Percentiles rank a stretch among this genome's conserved stretches.
Evolutionary conservation across 2,113 vertebrate genomes (phyloP).

Genomic region (Calidris pugnax): DNA sequence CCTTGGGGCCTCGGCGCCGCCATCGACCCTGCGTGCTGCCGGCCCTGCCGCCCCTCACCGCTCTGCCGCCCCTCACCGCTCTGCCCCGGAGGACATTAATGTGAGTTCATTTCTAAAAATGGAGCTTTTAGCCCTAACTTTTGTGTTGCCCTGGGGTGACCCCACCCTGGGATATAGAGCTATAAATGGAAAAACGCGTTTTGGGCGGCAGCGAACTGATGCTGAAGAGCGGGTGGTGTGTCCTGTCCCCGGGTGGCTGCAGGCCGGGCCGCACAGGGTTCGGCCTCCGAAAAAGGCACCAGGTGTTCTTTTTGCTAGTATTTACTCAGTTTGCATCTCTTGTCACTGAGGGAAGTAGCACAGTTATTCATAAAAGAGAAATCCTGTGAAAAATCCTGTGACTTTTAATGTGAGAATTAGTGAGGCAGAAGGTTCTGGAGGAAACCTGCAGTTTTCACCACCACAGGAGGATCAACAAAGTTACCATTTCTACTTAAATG

Average conservation of each 20-base stretch:
- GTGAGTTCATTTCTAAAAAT: too few relatives aligned
- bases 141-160: not conserved
- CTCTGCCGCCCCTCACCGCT: not conserved
- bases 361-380: not conserved
- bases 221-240: not conserved
- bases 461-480: not conserved
- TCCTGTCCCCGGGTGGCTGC: not conserved
- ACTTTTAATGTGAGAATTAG: not conserved
- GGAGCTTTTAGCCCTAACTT: not conserved
- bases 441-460: not conserved
- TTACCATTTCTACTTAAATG: not conserved
- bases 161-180: not conserved
- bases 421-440: not conserved
- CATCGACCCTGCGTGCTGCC: rapidly evolving
- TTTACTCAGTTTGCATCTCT: slow-evolving; percentile 2
- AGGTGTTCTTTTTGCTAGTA: not conserved
- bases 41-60: rapidly evolving
- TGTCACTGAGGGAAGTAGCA: not conserved
- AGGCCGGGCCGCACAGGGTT: not conserved
- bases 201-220: not conserved
- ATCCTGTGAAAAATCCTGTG: not conserved
- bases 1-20: too few relatives aligned
- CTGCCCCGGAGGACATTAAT: not conserved
- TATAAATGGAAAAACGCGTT: rapidly evolving
- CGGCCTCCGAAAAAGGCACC: not conserved